Percentiles rank a stretch among this genome's conserved stretches.
Conservation (phyloP, 2,797 vertebrate species). For the Pampus argenteus region DNA sequence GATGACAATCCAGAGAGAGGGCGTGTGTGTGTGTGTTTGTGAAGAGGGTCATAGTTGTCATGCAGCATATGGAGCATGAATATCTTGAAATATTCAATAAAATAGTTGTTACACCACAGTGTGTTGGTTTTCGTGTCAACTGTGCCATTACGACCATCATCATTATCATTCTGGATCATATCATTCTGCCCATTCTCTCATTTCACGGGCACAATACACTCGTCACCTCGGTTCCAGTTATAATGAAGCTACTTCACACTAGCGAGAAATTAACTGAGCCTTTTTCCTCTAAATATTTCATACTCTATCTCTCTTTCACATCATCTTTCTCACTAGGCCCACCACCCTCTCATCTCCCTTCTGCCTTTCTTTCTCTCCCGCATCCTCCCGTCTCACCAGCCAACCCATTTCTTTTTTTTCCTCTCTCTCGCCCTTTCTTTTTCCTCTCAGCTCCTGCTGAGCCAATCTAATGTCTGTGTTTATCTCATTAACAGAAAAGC, state of each 20-base stretch:
- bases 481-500: slow-evolving; percentile 81
- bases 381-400: slow-evolving; percentile 27
- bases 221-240: slow-evolving; percentile 35
- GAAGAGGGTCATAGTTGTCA: slow-evolving; percentile 26
- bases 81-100: slow-evolving; percentile 61
- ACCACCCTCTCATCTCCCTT: slow-evolving; percentile 6
- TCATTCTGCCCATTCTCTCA: slow-evolving; percentile 4
- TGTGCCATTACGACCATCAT: slow-evolving; percentile 36
- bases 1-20: slow-evolving; percentile 30
- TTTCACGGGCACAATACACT: slow-evolving; percentile 41
- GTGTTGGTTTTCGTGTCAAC: slow-evolving; percentile 45
- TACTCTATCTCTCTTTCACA: slow-evolving; percentile 42
- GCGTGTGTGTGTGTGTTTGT: not conserved
- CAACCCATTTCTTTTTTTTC: slow-evolving; percentile 10
- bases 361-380: not conserved
- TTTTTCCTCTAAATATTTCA: slow-evolving; percentile 62
- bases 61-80: slow-evolving; percentile 58
- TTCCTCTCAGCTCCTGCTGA: slow-evolving; percentile 61
- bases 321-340: slow-evolving; percentile 26
- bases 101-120: slow-evolving; percentile 38
- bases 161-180: slow-evolving; percentile 31
- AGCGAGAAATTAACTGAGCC: slow-evolving; percentile 44
- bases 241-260: slow-evolving; percentile 56
- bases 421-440: slow-evolving; percentile 40
- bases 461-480: slow-evolving; percentile 81